Base-by-base conservation (phyloP, 2,888 invertebrate species). In the Eristalis intricaria region DNA sequence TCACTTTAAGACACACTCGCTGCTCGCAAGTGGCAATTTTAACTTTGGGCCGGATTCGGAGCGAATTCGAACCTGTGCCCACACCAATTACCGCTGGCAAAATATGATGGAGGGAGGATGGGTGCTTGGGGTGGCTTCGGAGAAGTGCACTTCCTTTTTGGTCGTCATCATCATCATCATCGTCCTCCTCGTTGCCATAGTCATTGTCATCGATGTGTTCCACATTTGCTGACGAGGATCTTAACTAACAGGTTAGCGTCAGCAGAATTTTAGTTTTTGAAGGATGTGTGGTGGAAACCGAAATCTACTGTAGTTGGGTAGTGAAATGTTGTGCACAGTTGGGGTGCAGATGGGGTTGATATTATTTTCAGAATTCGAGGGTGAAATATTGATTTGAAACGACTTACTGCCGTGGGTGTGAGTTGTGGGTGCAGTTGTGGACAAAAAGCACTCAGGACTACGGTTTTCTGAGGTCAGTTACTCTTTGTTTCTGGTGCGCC, bases 261-360 rank as follows among this genome's bases (percentile, higher is more conserved):
- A 81, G 81, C 81, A 81, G 29, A 75, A 75, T 64, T 81, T 74
- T 64, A 75, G 69, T 75, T 80, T 80, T 74, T 61, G 73, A 80
- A 80, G 80, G 80, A 74, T 80, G 50, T 74, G 80, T 74, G 50
- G 50, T 50, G 61, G 61, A 74, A 68, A 61, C 73, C 73, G 50
- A 80, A 80, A 73, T 73, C 32, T 61, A 68, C 15, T n/a, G 26
- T 26, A 10, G 56, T 38, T 13, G 26, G 60, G 60, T 71, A 19
- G 43, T 60, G 23, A 19, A 60, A 5, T 68, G n/a, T 73, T 66
- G 32, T 69, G 8, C 32, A 8, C 1, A 50, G 63, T 13, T 19
- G 26, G 32, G 50, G 69, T 50, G 10, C 5, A 23, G 77, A 23
- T 15, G 63, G 50, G 50, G 50, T 65, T 50, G 50, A 50, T 50